Evolutionary conservation across 2,113 vertebrate genomes (phyloP).

Genomic region (Paramormyrops kingsleyae): DNA sequence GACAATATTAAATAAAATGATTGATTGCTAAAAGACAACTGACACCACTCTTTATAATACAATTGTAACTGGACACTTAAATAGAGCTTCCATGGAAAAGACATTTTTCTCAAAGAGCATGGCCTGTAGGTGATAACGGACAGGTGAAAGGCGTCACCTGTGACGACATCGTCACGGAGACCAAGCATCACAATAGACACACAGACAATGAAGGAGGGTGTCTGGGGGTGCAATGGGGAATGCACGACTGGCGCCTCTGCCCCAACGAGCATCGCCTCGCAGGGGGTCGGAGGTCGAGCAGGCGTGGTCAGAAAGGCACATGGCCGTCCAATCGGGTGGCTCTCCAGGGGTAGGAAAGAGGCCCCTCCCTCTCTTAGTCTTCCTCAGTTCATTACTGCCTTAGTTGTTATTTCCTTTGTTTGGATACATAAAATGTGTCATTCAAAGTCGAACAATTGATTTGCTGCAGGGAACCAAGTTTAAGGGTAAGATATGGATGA

Average conservation of each 20-base stretch:
- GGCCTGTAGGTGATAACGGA: background rate
- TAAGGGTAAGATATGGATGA: constrained; percentile 52
- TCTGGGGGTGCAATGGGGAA: constrained; percentile 55
- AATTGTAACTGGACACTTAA: background rate
- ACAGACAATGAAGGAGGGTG: constrained; percentile 51
- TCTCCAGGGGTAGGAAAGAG: constrained; percentile 61
- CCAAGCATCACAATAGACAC: constrained; percentile 31
- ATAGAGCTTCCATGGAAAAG: background rate
- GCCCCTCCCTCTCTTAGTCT: constrained; percentile 23
- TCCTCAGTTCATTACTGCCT: constrained; percentile 23
- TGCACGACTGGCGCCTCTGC: constrained; percentile 57
- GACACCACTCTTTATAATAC: constrained; percentile 1
- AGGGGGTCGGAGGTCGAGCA: constrained; percentile 62
- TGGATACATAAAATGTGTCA: constrained; percentile 62
- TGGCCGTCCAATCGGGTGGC: constrained; percentile 66
- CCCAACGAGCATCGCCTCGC: constrained; percentile 69
- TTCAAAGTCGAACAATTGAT: constrained; percentile 40
- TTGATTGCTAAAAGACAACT: background rate
- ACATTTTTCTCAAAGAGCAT: background rate
- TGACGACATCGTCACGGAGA: constrained; percentile 55
- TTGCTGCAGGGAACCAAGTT: constrained; percentile 54
- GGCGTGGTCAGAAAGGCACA: constrained; percentile 71
- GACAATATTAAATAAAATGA: background rate
- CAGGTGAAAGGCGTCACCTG: background rate
- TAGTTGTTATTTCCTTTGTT: constrained; percentile 55